Evolutionary conservation across 2,113 vertebrate species (phyloP), one percentile per base, ranked within the genome.

Genomic region (Eira barbara): DNA sequence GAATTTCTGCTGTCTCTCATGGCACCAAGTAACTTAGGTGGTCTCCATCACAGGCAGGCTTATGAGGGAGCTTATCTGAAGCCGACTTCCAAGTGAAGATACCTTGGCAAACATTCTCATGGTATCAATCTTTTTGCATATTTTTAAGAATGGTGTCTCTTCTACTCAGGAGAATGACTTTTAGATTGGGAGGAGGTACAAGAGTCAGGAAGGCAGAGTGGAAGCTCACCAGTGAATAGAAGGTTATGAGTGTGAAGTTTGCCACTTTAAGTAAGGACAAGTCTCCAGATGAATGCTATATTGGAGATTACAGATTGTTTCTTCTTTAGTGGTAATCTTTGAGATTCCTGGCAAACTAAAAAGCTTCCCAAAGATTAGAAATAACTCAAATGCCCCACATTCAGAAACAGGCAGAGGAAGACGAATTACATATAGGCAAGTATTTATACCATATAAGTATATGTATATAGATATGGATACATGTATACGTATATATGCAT

Each of bases 321-420:
- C 61, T 59, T 81, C 89, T 57, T 55, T 91, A 9, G 74, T 49
- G 45, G 15, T 36, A 85, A 79, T 80, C 20, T 12, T 42, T 96
- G 45, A 81, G 7, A 67, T 81, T 88, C 34, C 49, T 69, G 39
- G 0, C 17, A 18, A 89, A 71, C 25, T 89, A 36, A 76, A 71
- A 88, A 76, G 0, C 7, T 96, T 83, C 36, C 59, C 86, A 23
- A 97, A 95, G 12, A 88, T 73, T 89, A 96, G 10, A 89, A 91
- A 81, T 89, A 86, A 89, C 4, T 90, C 29, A 74, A 79, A 85
- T 80, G 21, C 29, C 23, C 31, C 65, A 96, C 34, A 93, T 71
- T 82, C 25, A 49, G 91, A 89, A 73, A 15, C 61, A 90, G 79
- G 36, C 42, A 79, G 7, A 93, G 81, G 52, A 95, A 39, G 17